A percentile compares a stretch with the other conserved stretches of the same genome.
Evolutionary conservation across 2,797 vertebrate species (phyloP).

Genomic region (Chelmon rostratus): DNA sequence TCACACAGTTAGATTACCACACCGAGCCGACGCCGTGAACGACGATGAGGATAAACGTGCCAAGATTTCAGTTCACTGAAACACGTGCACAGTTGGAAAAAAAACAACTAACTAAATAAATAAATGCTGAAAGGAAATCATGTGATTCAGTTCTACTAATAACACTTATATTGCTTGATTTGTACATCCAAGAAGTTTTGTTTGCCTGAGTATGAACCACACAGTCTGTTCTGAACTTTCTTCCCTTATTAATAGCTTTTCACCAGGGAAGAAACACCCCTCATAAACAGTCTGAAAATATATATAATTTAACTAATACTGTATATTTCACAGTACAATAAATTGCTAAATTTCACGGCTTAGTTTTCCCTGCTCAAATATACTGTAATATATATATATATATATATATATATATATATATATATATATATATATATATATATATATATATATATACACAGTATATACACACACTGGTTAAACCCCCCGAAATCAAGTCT

Average conservation of each 20-base stretch:
- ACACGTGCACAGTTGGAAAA: no score
- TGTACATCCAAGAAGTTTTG: not conserved
- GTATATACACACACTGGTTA: no score
- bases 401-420: no score
- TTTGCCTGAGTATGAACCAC: not conserved
- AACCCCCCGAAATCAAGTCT: no score
- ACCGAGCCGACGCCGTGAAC: not conserved
- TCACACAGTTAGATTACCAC: conserved; percentile 2
- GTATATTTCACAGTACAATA: not conserved
- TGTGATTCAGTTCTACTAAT: not conserved
- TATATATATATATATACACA: no score
- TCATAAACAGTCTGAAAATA: not conserved
- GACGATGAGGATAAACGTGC: not conserved
- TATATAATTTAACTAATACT: not conserved
- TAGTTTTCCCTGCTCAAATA: not conserved
- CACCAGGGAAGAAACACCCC: not conserved
- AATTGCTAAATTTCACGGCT: not conserved
- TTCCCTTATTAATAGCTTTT: no score
- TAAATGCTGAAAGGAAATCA: not conserved
- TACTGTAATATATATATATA: no score
- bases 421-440: no score
- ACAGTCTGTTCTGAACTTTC: not conserved
- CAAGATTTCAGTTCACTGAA: not conserved
- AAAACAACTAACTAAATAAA: not conserved
- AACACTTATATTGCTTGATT: not conserved